phyloP scores from a whole-genome alignment of 2,113 vertebrate genomes.

The Sorex araneus region DNA sequence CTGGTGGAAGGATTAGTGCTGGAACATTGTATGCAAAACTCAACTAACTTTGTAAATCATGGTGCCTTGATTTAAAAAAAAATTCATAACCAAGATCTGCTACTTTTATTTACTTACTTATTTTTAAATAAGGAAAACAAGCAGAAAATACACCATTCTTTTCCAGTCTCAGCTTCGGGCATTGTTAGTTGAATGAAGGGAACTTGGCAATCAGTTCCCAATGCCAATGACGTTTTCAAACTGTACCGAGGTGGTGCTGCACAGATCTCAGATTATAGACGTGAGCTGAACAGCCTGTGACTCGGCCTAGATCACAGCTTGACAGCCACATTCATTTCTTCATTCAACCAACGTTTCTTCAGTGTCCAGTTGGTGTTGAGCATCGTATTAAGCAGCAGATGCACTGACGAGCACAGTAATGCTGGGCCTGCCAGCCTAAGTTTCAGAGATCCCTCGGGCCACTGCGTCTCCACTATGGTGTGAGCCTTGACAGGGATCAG shows the following conservation, averaged over 20 bases:
- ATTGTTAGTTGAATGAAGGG: slow-evolving; percentile 7
- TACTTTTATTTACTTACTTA: too few species aligned
- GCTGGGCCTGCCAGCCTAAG: not conserved
- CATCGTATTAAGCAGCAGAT: not conserved
- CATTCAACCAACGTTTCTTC: slow-evolving; percentile 23
- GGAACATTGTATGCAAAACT: too few species aligned
- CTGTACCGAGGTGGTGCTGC: not conserved
- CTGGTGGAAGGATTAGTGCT: too few species aligned
- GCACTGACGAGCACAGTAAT: not conserved
- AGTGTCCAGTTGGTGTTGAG: not conserved
- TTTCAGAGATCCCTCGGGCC: not conserved
- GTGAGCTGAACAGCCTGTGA: not conserved
- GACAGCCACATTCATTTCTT: not conserved
- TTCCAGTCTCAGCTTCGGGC: not conserved
- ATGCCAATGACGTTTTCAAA: not conserved
- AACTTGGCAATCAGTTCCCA: not conserved
- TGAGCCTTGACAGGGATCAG: not conserved
- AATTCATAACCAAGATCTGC: too few species aligned
- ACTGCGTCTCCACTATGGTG: not conserved
- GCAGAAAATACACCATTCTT: slow-evolving; percentile 23
- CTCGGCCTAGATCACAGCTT: not conserved
- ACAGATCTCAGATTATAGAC: not conserved
- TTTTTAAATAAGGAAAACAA: not conserved
- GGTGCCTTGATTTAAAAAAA: too few species aligned
- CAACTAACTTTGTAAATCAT: too few species aligned